Evolutionary conservation across 2,888 invertebrate genomes (phyloP), one percentile per base, ranked within the genome.

Genomic region (Mylabris sibirica): DNA sequence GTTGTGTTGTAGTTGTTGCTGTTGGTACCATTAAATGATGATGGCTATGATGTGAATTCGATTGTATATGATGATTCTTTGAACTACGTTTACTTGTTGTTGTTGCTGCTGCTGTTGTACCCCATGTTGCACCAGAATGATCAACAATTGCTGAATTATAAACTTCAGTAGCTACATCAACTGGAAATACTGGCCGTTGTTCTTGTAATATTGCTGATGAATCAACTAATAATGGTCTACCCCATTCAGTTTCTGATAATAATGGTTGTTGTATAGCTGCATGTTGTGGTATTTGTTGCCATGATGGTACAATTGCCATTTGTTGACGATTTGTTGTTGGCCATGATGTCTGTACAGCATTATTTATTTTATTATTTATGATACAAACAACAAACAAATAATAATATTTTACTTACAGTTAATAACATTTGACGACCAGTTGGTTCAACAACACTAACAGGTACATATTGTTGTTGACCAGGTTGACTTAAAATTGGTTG

Each of bases 361-460:
- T 91, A 83, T 84, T 30, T 3, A 1, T 30, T 30, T 30, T 30
- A 6, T 3, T 0, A 30, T 30, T 30, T 30, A 26, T 5, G n/a
- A 26, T 26, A 26, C 2, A 26, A 26, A 26, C 26, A 2, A 2
- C 26, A 62, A 11, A 17, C 30, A 63, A 11, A 17, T n/a, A 63
- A 57, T 63, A 6, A 34, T 53, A 24, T 24, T 24, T 5, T 35
- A 61, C 24, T 85, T 85, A 90, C 90, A 60, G 93, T 91, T 49
- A 93, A 85, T 70, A 94, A 84, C 92, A 94, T 94, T 82, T 93
- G 92, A 75, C 93, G 88, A 26, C 93, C 93, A 73, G 91, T 90
- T 75, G 94, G 95, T 79, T 95, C 95, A 62, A 97, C 95, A 88
- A 97, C 95, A 63, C 97, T 97, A 64, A 97, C 97, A 38, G 97